Base-by-base conservation (phyloP, 30 jellyfish, hydroid and myxozoan species). In the Aurelia sp. region DNA sequence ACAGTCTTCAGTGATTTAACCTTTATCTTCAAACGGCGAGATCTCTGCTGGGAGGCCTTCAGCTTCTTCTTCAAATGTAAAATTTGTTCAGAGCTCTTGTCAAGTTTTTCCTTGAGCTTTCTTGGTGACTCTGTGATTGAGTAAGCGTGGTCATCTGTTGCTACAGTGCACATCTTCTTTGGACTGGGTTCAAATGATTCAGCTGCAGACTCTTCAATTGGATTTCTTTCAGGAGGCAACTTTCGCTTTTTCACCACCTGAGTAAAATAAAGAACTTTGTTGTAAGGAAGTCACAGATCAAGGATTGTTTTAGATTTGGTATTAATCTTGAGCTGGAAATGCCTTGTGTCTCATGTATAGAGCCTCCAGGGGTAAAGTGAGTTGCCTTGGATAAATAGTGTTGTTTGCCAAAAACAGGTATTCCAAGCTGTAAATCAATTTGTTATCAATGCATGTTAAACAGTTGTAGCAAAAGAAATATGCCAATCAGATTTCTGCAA, bases 1-100 rank as follows among this genome's bases (percentile, higher is more conserved):
- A 85, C 84, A 4, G 89, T 20, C 35, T 85, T 85, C n/a, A 85
- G 24, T 16, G 89, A 73, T 52, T 63, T 74, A 41, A 85, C 89
- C 31, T 24, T 59, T 60, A 5, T 58, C 62, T 58, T 27, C 22
- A 71, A 60, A 61, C 88, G 72, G 48, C 93, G 72, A 8, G 93
- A 5, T 62, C 63, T 73, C 50, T 85, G 90, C 60, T 73, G 76
- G 17, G 67, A 27, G 22, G 84, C 50, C 30, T 85, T 85, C 13
- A 74, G 67, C 64, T 72, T 60, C 63, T 52, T 47, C 50, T 59
- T 85, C 67, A 85, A 15, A 0, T 47, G 62, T 38, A 20, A 13
- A 30, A 85, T 31, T 53, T 75, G 64, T 22, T 19, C 59, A 17
- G 52, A 17, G 47, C 80, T 38, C 84, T 85, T 41, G 31, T 85